phyloP scores from a whole-genome alignment of 1,140 invertebrate genomes.

The Drosophila auraria region DNA sequence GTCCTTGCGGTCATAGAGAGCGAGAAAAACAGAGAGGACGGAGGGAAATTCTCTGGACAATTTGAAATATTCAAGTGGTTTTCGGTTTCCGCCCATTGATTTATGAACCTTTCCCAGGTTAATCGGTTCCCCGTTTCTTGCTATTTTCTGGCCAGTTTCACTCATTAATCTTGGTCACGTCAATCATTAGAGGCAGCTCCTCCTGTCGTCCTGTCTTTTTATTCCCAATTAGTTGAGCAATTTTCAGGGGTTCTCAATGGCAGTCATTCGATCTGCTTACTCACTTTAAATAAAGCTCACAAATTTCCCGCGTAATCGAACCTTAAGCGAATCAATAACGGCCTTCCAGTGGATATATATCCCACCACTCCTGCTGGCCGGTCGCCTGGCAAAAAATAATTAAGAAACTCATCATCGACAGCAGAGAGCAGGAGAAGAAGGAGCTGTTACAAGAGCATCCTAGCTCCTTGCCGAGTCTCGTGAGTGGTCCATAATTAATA shows the following conservation, averaged over 20 bases:
- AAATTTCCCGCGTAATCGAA: slow-evolving; percentile 35
- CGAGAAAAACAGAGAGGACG: background rate
- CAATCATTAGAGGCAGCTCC: slow-evolving; percentile 10
- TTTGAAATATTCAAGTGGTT: slow-evolving; percentile 73
- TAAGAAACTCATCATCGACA: slow-evolving; percentile 48
- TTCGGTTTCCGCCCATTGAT: slow-evolving; percentile 53
- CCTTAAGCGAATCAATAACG: slow-evolving; percentile 51
- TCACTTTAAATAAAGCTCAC: slow-evolving; percentile 36
- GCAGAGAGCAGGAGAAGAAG: background rate
- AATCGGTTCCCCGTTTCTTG: slow-evolving; percentile 37
- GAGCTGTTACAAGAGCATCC: too few relatives aligned
- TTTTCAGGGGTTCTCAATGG: slow-evolving; percentile 27
- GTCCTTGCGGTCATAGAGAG: slow-evolving; percentile 30
- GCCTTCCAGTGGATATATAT: slow-evolving; percentile 37
- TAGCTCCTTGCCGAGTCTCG: slow-evolving; percentile 33
- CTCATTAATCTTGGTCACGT: slow-evolving; percentile 45
- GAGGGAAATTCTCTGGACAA: slow-evolving; percentile 41
- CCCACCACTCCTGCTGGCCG: slow-evolving; percentile 13
- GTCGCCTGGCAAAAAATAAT: slow-evolving; percentile 51
- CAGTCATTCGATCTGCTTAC: slow-evolving; percentile 23
- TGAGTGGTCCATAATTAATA: slow-evolving; percentile 75
- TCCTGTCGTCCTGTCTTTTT: background rate
- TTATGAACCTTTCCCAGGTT: slow-evolving; percentile 60
- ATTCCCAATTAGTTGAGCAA: slow-evolving; percentile 40
- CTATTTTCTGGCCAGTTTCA: slow-evolving; percentile 40